Evolutionary conservation across 1,140 invertebrate species (phyloP).

Genomic region (Pollicipes pollicipes): DNA sequence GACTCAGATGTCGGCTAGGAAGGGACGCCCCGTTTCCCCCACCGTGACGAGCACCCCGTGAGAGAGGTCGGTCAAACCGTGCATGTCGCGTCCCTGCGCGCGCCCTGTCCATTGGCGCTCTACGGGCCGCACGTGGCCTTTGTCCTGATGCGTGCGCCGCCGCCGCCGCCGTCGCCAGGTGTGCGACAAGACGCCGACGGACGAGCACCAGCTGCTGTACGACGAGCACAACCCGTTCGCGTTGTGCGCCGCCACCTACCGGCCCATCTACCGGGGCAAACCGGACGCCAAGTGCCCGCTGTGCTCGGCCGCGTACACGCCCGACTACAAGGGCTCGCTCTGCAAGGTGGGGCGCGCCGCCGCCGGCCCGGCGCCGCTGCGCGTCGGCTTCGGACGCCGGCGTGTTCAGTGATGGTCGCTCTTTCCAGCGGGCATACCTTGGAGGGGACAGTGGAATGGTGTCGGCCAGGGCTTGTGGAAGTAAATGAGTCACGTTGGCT

Average conservation of each 20-base stretch:
- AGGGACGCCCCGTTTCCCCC: too few species aligned
- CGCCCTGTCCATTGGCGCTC: too few species aligned
- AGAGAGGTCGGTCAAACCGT: too few species aligned
- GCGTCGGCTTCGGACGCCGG: slow-evolving; percentile 52
- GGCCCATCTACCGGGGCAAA: slow-evolving; percentile 88
- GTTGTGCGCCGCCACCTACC: slow-evolving; percentile 76
- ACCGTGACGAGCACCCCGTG: too few species aligned
- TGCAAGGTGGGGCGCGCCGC: slow-evolving; percentile 73
- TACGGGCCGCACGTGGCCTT: too few species aligned
- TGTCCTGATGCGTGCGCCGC: too few species aligned
- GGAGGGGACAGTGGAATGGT: too few species aligned
- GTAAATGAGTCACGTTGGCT: too few species aligned
- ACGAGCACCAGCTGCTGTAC: slow-evolving; percentile 76
- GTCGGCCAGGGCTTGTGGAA: not conserved
- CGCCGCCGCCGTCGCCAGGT: slow-evolving; percentile 34
- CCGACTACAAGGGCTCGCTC: slow-evolving; percentile 65
- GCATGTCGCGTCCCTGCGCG: too few species aligned
- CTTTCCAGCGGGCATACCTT: not conserved
- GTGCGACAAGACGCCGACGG: slow-evolving; percentile 76
- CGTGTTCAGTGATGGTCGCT: slow-evolving; percentile 13
- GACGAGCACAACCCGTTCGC: slow-evolving; percentile 98
- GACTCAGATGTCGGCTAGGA: too few species aligned
- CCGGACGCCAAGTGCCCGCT: slow-evolving; percentile 85
- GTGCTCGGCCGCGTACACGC: slow-evolving; percentile 74
- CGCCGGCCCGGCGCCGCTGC: too few species aligned